Evolutionary conservation across 2,797 vertebrate genomes (phyloP).

Genomic region (Falco concolor): DNA sequence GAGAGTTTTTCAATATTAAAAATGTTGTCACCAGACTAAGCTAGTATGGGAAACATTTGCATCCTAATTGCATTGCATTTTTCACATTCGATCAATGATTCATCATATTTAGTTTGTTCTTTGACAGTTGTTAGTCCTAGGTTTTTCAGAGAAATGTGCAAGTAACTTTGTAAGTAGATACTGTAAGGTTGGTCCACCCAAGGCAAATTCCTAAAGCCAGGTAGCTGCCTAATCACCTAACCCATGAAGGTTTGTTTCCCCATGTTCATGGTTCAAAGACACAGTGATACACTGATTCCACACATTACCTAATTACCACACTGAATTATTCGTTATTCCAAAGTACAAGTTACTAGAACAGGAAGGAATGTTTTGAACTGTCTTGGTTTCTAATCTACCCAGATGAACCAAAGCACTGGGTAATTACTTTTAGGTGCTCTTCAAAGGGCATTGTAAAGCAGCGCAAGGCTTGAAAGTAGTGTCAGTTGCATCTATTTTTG

Average conservation of each 20-base stretch:
- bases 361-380: neutral
- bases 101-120: neutral
- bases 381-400: neutral
- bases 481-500: neutral
- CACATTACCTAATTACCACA: neutral
- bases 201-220: neutral
- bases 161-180: neutral
- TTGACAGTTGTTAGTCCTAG: neutral
- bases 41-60: neutral
- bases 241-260: neutral
- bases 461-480: neutral
- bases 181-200: neutral
- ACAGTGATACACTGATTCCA: neutral
- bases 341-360: constrained; percentile 14
- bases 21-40: neutral
- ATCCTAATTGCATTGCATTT: neutral
- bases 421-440: neutral
- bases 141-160: neutral
- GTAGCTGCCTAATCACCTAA: neutral
- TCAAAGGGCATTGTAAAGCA: neutral
- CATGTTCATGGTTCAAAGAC: neutral
- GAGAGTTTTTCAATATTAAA: neutral
- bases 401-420: neutral
- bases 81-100: neutral
- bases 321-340: constrained; percentile 1